Base-by-base conservation (phyloP, 2,888 invertebrate genomes). In the Ctena decussata region DNA sequence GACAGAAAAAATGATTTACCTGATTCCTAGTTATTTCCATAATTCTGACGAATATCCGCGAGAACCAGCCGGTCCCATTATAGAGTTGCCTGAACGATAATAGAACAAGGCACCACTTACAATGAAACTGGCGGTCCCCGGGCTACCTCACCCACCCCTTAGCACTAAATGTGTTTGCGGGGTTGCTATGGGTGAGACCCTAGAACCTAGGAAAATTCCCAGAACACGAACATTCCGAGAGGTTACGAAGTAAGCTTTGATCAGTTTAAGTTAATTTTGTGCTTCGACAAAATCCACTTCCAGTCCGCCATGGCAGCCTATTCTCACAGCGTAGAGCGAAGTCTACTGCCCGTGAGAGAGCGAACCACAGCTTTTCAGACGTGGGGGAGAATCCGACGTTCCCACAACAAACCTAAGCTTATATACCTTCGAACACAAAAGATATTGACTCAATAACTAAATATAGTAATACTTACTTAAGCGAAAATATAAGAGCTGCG, bases 81-180 rank as follows among this genome's bases (percentile, higher is more conserved):
- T 65, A 65, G 65, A 35, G 65, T 35, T 35, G 21, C 65, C 65
- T 21, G 65, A 5, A 57, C 11, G 6, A 3, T 15, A 18, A 12
- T 65, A 21, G 5, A 35, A 32, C 65, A 11, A 65, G 65, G 65
- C 30, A 65, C 65, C 65, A 65, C 65, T 21, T 65, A 65, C 65
- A n/a, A 18, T 65, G 65, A 65, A 21, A 65, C 35, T 18, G 65
- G 65, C 30, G 65, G 65, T 65, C 65, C 65, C 65, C 65, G 65
- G 65, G 65, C 65, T 65, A 65, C 65, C 65, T 65, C 35, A 65
- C 35, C 65, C 65, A 65, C 65, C 65, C 65, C 65, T 65, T 65
- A 65, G 65, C 65, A 65, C 65, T 11, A 11, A 35, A 65, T 2
- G 65, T 65, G 65, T 65, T 65, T 65, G 65, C 65, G 65, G 65